Base-by-base conservation (phyloP, 2,797 vertebrate species). In the Falco cherrug region DNA sequence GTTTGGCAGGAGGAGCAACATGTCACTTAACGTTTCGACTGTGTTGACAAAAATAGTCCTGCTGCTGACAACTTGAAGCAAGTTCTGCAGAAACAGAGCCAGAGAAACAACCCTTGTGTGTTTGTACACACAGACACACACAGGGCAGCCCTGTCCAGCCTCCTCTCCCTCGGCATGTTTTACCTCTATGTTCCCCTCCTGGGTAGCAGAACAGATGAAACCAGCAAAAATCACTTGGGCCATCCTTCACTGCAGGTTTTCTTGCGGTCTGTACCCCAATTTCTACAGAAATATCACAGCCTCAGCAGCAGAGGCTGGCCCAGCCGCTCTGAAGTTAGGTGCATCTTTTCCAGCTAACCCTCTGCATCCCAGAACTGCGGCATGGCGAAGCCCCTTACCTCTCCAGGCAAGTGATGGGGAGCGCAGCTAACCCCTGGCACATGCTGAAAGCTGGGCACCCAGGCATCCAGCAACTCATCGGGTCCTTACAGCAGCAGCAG, bases 361-460 rank as follows among this genome's bases (percentile, higher is more conserved):
- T 77, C n/a, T 51, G 65, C 87, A n/a, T 48, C 82, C 82, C 93
- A 78, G 67, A 51, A 7, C 67, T 69, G 92, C 15, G 3, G n/a
- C 2, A 1, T 79, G 74, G 35, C 5, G 3, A 53, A 95, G 68
- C 51, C 73, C 76, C 97, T 97, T 99, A 99, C 99, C 99, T 99
- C 97, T 99, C 99, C 97, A 99, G 97, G 97, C 98, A 99, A 97
- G 98, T 96, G 96, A 96, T 97, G n/a, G 99, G 98, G 87, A 99
- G 98, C 2, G 98, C 95, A 92, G 98, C 90, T 85, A 99, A 96
- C 96, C 98, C 99, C 96, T 97, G 98, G 96, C 99, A 99, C 99
- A 99, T 99, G 97, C 76, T 98, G 97, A 97, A 80, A 60, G 85
- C 94, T 15, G 94, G 85, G 74, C 96, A 97, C 88, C 29, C 33